phyloP scores from a whole-genome alignment of 30 jellyfish, hydroid and myxozoan species.

The Rhopilema esculentum region DNA sequence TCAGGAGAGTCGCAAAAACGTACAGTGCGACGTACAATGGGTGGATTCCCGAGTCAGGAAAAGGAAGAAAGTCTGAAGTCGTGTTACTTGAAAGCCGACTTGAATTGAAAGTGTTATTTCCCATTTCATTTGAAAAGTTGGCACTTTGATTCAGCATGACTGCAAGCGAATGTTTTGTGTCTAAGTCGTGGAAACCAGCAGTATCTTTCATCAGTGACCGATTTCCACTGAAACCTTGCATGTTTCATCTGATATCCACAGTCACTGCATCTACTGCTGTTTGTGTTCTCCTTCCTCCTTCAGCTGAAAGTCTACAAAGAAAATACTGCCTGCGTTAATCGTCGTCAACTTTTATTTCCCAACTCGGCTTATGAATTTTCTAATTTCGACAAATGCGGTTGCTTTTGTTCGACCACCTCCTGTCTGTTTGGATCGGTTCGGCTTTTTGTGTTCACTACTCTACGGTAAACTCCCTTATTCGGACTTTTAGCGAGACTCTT shows the following conservation, averaged over 20 bases:
- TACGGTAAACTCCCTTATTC: not conserved
- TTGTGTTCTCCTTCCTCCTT: not conserved
- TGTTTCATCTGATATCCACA: not conserved
- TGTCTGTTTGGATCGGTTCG: not conserved
- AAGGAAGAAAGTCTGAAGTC: not conserved
- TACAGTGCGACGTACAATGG: constrained; percentile 58
- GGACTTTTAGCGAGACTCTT: not conserved
- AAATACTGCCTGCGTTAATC: not conserved
- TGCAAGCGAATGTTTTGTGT: not conserved
- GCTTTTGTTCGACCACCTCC: not conserved
- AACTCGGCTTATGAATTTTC: not conserved
- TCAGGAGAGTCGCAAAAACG: constrained; percentile 44
- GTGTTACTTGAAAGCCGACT: not conserved
- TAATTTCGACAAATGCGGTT: not conserved
- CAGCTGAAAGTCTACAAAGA: not conserved
- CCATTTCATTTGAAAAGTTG: not conserved
- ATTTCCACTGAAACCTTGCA: not conserved
- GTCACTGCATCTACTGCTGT: no score
- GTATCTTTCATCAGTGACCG: not conserved
- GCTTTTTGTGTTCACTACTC: not conserved
- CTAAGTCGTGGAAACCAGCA: not conserved
- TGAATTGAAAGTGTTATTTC: constrained; percentile 2
- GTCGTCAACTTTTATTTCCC: not conserved
- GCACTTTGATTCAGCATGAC: not conserved
- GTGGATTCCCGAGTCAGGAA: not conserved